These are phyloP conservation scores for Siniperca knerii DNA, from an alignment of 2,113 vertebrate species.

Conservation along the genomic window DNA sequence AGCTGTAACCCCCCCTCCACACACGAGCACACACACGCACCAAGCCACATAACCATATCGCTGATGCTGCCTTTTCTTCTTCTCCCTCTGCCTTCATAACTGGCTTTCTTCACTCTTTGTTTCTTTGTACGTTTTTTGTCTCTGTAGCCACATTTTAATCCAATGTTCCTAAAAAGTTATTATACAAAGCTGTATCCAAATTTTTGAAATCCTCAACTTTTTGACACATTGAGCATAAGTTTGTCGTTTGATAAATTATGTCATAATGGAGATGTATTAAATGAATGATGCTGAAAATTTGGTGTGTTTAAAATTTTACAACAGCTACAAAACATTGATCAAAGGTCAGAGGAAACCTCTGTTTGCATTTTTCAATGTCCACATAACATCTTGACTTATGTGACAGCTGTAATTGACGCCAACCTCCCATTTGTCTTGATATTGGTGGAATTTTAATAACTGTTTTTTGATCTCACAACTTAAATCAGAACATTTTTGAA, in stretches of 20 bases:
- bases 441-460: too few relatives aligned
- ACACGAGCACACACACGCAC: slow-evolving; percentile 38
- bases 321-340: too few relatives aligned
- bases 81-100: not conserved
- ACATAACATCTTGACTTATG: too few relatives aligned
- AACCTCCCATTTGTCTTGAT: too few relatives aligned
- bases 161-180: not conserved
- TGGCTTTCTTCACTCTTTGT: not conserved
- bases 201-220: not conserved
- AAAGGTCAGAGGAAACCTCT: not conserved
- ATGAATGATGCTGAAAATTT: not conserved
- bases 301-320: too few relatives aligned
- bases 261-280: too few relatives aligned
- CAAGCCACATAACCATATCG: slow-evolving; percentile 39
- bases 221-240: too few relatives aligned
- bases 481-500: not conserved
- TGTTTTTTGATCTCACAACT: not conserved
- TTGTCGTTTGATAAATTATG: too few relatives aligned
- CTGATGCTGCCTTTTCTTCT: slow-evolving; percentile 11
- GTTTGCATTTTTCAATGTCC: not conserved
- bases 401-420: too few relatives aligned
- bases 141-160: not conserved
- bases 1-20: slow-evolving; percentile 36
- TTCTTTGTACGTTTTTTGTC: not conserved
- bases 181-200: not conserved